Base-by-base conservation (phyloP, 2,113 vertebrate species). In the Centrocercus urophasianus region DNA sequence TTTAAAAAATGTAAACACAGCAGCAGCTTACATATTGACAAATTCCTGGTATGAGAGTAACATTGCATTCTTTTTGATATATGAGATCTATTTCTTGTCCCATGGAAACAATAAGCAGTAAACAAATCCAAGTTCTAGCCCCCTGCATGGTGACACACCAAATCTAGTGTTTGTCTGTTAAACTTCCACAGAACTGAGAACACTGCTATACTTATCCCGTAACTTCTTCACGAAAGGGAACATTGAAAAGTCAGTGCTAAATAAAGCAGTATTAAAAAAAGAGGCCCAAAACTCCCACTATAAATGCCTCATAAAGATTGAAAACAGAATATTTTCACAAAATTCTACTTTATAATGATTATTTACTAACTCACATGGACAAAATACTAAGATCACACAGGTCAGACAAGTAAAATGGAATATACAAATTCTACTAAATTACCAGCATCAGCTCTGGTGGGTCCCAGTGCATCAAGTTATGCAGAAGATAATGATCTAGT, bases 1-100 rank as follows among this genome's bases (percentile, higher is more conserved):
- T 88, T 86, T 0, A 11, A 88, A 92, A 84, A 86, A 74, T 10
- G 54, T 36, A 80, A 95, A 88, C 64, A 82, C 57, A 78, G 38
- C 18, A 94, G 61, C 47, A 95, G n/a, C 72, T 91, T 81, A 93
- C 15, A 81, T 57, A 91, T 34, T 69, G 71, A 47, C 52, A 69
- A 86, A 93, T 42, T 74, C 72, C 88, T 67, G 28, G 16, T 69
- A 16, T 16, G 75, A 52, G 57, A 57, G 83, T 88, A 90, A 86
- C 79, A 93, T 2, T n/a, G 38, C 50, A 30, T 88, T 81, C 42
- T 81, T 90, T 76, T 88, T 70, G 4, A 4, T 63, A 36, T 22
- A 36, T 36, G 69, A 95, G 73, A 88, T 54, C 30, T 91, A 54
- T 48, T 89, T 86, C 40, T 93, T 78, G 70, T 83, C 40, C 45